Evolutionary conservation across 2,797 vertebrate species (phyloP), one percentile per base, ranked within the genome.

Genomic region (Garrulus glandarius): DNA sequence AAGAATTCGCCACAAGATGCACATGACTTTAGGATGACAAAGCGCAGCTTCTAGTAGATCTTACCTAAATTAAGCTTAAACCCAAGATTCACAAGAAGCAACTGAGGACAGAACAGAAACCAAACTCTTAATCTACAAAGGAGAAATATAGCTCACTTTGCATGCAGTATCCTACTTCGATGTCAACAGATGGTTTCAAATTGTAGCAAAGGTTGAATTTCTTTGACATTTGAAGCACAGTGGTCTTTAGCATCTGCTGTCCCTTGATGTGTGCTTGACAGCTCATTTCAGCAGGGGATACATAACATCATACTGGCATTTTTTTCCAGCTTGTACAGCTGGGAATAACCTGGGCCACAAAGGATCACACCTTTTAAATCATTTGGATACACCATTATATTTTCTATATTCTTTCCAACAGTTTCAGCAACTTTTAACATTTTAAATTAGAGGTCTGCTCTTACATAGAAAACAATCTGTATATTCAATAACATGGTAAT

Each of bases 211-310:
- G 88, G 72, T 84, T 95, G 84, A 88, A 93, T 92, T 92, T 95
- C 75, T 84, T 88, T 95, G 97, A 96, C 95, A 95, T 96, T 92
- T 96, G 87, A 96, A 95, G 88, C 80, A 83, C 84, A 92, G 67
- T 83, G 72, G 88, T 95, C 91, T 96, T 94, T 92, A 96, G 88
- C 88, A 92, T 96, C 92, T 95, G 74, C 41, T 93, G 68, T 96
- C 44, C 74, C 75, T 87, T 96, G 96, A 96, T 78, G 75, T 82
- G 84, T 91, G 30, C 46, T 93, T 96, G 97, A 97, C 94, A 97
- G 93, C 36, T 96, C 79, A 84, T 93, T 94, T 95, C 92, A 95
- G 57, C 68, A 78, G 88, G 71, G 84, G 80, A 95, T 82, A 63
- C 57, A 78, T 32, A 94, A 50, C 53, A 92, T 34, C 3, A 1